These are phyloP conservation scores for Halocynthia roretzi DNA, from an alignment of 23 tunicate genomes.

Conservation along the genomic window DNA sequence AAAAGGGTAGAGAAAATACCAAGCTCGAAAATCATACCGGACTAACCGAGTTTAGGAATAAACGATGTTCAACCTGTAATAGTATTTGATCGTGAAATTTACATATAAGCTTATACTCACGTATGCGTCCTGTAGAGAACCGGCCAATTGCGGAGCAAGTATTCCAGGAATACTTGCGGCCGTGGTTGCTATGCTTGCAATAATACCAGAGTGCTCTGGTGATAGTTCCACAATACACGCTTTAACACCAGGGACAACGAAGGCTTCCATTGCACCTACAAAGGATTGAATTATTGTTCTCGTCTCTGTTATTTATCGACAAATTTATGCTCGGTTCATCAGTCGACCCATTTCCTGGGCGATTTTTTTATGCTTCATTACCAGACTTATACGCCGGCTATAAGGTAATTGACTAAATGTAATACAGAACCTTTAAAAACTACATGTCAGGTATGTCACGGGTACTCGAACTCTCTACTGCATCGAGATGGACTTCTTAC, in stretches of 20 bases:
- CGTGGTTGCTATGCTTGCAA: not conserved
- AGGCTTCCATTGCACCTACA: constrained; percentile 13
- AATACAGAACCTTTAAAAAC: too few relatives aligned
- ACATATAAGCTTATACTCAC: constrained; percentile 1
- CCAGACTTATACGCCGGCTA: too few relatives aligned
- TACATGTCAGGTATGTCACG: too few relatives aligned
- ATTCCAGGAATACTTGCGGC: constrained; percentile 1
- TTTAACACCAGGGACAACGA: constrained; percentile 18
- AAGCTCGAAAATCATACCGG: too few relatives aligned
- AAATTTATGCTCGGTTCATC: too few relatives aligned
- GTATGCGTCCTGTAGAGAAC: not conserved
- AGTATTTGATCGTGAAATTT: not conserved
- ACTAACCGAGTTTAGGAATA: not conserved
- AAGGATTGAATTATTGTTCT: not conserved
- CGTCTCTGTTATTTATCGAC: too few relatives aligned
- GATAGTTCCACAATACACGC: constrained; percentile 18
- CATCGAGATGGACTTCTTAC: not conserved
- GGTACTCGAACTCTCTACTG: too few relatives aligned
- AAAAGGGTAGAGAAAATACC: too few relatives aligned
- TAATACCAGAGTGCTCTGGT: constrained; percentile 11
- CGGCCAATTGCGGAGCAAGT: constrained; percentile 16
- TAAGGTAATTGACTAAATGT: too few relatives aligned
- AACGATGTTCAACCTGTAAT: not conserved
- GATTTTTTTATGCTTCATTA: too few relatives aligned
- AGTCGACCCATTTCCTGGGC: too few relatives aligned